Percentiles rank a stretch among this genome's conserved stretches.
Evolutionary conservation across 1,140 invertebrate species (phyloP).

Genomic region (Zeugodacus cucurbitae): DNA sequence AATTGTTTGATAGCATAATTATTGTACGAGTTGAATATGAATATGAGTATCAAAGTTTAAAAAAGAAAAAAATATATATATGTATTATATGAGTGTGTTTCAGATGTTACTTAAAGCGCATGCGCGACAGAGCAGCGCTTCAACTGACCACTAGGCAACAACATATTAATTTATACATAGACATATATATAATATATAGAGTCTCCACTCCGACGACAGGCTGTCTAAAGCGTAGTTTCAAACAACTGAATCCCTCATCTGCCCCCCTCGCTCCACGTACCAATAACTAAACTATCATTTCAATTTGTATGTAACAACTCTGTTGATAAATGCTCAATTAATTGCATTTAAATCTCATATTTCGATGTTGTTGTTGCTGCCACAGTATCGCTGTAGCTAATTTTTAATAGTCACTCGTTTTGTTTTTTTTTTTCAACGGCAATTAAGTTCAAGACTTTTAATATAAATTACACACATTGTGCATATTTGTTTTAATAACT

Average conservation of each 20-base stretch:
- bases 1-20: conserved; percentile 6
- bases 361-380: not conserved
- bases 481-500: not conserved
- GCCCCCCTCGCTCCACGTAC: no score
- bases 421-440: not conserved
- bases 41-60: not conserved
- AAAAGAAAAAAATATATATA: not conserved
- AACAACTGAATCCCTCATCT: no score
- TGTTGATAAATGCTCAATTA: not conserved
- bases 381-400: not conserved
- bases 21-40: not conserved
- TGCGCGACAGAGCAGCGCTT: not conserved
- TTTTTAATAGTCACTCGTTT: not conserved
- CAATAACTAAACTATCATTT: not conserved
- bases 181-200: not conserved
- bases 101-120: not conserved
- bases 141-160: not conserved
- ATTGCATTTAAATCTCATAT: not conserved
- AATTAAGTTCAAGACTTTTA: not conserved
- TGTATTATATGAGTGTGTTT: no score
- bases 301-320: no score
- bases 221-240: not conserved
- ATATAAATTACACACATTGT: not conserved
- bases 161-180: not conserved
- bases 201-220: not conserved